Conservation (phyloP, 2,888 invertebrate genomes). For the Merodon equestris region DNA sequence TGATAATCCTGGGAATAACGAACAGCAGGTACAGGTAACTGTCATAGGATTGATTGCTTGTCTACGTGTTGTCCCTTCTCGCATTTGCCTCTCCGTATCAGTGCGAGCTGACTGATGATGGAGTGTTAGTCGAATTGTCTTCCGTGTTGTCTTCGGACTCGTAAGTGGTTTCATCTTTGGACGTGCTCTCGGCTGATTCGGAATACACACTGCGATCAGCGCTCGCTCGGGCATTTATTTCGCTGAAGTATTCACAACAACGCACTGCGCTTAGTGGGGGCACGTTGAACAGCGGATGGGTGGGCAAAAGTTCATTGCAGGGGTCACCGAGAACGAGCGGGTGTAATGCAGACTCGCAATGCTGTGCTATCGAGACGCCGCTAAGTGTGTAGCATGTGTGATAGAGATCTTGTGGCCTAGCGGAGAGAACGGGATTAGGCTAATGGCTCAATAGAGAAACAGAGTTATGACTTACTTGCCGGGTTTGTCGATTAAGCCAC, state of each 20-base stretch:
- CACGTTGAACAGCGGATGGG: slow-evolving; percentile 92
- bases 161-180: slow-evolving; percentile 35
- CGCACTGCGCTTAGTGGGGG: slow-evolving; percentile 83
- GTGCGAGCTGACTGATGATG: slow-evolving; percentile 53
- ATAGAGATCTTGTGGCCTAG: slow-evolving; percentile 92
- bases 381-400: slow-evolving; percentile 98
- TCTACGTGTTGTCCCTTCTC: slow-evolving; percentile 3
- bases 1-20: slow-evolving; percentile 51
- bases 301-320: slow-evolving; percentile 85
- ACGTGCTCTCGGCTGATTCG: slow-evolving; percentile 45
- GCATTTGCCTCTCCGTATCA: slow-evolving; percentile 16
- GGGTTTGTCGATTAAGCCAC: slow-evolving; percentile 98
- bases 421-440: slow-evolving; percentile 80
- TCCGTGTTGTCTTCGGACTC: slow-evolving; percentile 60
- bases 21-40: slow-evolving; percentile 65
- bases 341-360: slow-evolving; percentile 79
- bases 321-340: slow-evolving; percentile 83
- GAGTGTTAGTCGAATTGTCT: slow-evolving; percentile 52
- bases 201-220: slow-evolving; percentile 38
- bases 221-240: slow-evolving; percentile 29
- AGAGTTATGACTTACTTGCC: slow-evolving; percentile 85
- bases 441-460: slow-evolving; percentile 10
- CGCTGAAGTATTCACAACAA: slow-evolving; percentile 79
- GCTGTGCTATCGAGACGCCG: slow-evolving; percentile 96
- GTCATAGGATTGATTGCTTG: slow-evolving; percentile 42